Evolutionary conservation across 2,888 invertebrate genomes (phyloP).

Genomic region (Cephalotes varians): DNA sequence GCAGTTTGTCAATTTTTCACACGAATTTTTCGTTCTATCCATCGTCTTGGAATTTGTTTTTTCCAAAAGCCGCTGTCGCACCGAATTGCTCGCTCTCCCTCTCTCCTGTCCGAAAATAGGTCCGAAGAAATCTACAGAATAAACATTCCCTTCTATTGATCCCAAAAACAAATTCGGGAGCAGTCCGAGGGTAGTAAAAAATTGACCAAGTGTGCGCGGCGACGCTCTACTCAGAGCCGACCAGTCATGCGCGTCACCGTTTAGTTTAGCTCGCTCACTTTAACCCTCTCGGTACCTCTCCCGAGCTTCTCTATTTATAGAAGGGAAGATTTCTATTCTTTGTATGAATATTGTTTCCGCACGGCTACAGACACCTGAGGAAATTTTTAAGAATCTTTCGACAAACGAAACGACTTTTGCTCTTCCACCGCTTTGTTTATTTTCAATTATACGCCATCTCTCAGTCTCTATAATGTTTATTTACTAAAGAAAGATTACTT

Average conservation of each 20-base stretch:
- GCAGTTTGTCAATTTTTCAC: conserved; percentile 49
- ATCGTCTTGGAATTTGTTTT: conserved; percentile 48
- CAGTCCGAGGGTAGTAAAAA: conserved; percentile 35
- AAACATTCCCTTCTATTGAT: conserved; percentile 35
- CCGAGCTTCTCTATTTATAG: conserved; percentile 20
- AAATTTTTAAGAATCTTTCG: conserved; percentile 8
- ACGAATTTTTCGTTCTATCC: conserved; percentile 16
- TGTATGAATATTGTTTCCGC: conserved; percentile 15
- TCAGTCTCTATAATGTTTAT: background rate
- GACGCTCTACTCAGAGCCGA: conserved; percentile 15
- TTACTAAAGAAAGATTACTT: background rate
- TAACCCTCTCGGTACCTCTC: background rate
- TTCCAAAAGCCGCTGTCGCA: background rate
- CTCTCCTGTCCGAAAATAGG: background rate
- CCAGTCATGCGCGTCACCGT: conserved; percentile 47
- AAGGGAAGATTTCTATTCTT: conserved; percentile 17
- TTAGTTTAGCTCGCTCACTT: conserved; percentile 33
- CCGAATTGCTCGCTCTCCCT: background rate
- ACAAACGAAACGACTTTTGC: background rate
- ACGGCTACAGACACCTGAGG: background rate
- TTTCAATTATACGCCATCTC: background rate
- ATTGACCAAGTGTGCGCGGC: conserved; percentile 46
- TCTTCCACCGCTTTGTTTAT: background rate
- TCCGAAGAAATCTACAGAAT: conserved; percentile 18
- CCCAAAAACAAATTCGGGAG: conserved; percentile 44